These are phyloP conservation scores for Craniophora ligustri DNA, from an alignment of 2,888 invertebrate species.

Conservation along the genomic window DNA sequence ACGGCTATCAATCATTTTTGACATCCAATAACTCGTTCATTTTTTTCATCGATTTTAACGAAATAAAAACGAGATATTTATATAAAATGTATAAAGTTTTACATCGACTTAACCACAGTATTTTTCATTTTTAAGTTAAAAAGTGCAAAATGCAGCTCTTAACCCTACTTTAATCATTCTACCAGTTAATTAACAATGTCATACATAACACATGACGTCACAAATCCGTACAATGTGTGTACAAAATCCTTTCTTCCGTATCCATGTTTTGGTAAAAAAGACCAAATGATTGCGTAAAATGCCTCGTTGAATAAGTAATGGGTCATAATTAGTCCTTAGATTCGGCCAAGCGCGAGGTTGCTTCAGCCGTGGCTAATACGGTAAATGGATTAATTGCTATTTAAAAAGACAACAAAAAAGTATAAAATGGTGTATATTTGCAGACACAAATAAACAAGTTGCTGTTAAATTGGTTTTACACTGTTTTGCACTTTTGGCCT, in stretches of 20 bases:
- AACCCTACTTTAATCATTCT: not conserved
- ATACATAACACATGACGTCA: not conserved
- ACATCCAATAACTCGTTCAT: no score
- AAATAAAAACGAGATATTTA: no score
- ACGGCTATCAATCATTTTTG: no score
- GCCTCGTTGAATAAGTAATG: constrained; percentile 40
- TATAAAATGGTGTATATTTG: no score
- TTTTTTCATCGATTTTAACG: no score
- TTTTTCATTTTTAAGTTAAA: not conserved
- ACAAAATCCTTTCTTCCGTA: constrained; percentile 19
- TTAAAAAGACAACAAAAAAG: not conserved
- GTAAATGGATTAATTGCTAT: not conserved
- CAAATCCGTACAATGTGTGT: not conserved
- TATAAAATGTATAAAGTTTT: no score
- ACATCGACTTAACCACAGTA: no score
- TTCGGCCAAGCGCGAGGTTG: constrained; percentile 19
- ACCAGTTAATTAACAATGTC: not conserved
- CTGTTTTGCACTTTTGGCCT: no score
- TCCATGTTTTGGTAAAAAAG: constrained; percentile 22
- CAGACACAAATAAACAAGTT: no score
- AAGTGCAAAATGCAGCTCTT: not conserved
- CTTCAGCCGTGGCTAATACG: constrained; percentile 5
- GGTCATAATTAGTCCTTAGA: constrained; percentile 32
- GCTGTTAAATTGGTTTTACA: no score
- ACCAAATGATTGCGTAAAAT: constrained; percentile 30